Evolutionary conservation across 2,888 invertebrate genomes (phyloP).

Genomic region (Leucoptera coffeella): DNA sequence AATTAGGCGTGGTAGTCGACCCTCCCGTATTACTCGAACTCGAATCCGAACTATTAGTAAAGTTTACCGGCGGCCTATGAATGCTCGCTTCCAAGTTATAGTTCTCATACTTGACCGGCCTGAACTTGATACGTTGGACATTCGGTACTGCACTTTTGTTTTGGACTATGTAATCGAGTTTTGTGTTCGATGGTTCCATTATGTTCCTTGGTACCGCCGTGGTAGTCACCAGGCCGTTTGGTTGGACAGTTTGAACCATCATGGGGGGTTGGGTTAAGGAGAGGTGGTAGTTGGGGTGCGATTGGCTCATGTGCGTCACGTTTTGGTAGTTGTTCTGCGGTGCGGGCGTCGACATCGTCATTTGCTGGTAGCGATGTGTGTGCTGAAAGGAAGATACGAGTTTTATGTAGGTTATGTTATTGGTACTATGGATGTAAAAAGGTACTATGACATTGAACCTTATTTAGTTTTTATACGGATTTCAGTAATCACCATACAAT

Average conservation of each 20-base stretch:
- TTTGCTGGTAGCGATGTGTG: slow-evolving; percentile 30
- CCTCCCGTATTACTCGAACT: slow-evolving; percentile 66
- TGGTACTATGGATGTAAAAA: too few species aligned
- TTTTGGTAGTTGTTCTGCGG: slow-evolving; percentile 25
- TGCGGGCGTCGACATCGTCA: slow-evolving; percentile 34
- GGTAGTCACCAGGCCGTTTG: slow-evolving; percentile 15
- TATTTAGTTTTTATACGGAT: too few species aligned
- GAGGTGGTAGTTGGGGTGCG: slow-evolving; percentile 21
- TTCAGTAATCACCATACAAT: too few species aligned
- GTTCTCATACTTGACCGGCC: slow-evolving; percentile 21
- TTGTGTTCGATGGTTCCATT: slow-evolving; percentile 21
- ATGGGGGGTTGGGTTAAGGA: slow-evolving; percentile 11
- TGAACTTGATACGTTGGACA: too few species aligned
- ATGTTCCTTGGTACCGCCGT: slow-evolving; percentile 19
- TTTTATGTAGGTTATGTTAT: too few species aligned
- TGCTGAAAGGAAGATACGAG: slow-evolving; percentile 24
- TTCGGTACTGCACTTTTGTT: too few species aligned
- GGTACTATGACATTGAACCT: too few species aligned
- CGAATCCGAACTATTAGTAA: slow-evolving; percentile 59
- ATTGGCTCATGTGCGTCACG: slow-evolving; percentile 32
- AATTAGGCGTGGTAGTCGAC: slow-evolving; percentile 63
- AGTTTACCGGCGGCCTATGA: too few species aligned
- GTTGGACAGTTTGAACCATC: slow-evolving; percentile 12
- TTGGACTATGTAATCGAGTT: too few species aligned
- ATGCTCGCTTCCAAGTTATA: too few species aligned